Evolutionary conservation across 2,113 vertebrate species (phyloP), one percentile per base, ranked within the genome.

Genomic region (Bothrops jararaca): DNA sequence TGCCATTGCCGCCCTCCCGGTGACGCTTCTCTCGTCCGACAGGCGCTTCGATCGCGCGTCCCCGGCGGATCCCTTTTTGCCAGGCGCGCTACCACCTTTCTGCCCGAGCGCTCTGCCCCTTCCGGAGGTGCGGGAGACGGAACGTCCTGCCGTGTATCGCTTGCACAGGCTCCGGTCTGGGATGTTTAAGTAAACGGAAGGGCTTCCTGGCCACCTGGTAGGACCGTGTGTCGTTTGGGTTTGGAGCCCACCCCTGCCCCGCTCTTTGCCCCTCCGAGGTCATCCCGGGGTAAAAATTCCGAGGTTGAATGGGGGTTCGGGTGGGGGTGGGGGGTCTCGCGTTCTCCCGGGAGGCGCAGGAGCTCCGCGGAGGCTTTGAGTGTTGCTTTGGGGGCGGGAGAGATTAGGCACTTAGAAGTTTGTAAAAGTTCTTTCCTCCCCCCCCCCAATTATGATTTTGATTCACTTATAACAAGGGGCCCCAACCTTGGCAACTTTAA

Each of bases 161-260:
- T 96, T 99, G 64, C 99, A 99, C 99, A 99, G 96, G 97, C 99
- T 23, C 99, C 99, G 5, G 99, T 99, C 1, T 99, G 99, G 99
- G 99, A 99, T n/a, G 94, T 99, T 99, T 97, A 99, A 99, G 95
- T 99, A 98, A n/a, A n/a, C 1, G 99, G 99, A 85, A 85, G 97
- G 98, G 93, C 95, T 99, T 0, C 96, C 99, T 58, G 99, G 98
- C 89, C 98, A 98, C 96, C 92, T 99, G 96, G 99, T 99, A 97
- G 98, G 98, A 29, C 26, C 85, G 5, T 42, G 3, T 42, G 42
- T 42, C 42, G 95, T 11, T 56, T 15, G 45, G 60, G 10, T 29
- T 64, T 29, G 60, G 88, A 11, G 95, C 3, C 52, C 29, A 15
- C 3, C 9, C 53, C 5, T n/a, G 9, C 12, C 24, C 6, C 13